Conservation (phyloP, 2,797 vertebrate genomes). For the Apodemus agrarius region DNA sequence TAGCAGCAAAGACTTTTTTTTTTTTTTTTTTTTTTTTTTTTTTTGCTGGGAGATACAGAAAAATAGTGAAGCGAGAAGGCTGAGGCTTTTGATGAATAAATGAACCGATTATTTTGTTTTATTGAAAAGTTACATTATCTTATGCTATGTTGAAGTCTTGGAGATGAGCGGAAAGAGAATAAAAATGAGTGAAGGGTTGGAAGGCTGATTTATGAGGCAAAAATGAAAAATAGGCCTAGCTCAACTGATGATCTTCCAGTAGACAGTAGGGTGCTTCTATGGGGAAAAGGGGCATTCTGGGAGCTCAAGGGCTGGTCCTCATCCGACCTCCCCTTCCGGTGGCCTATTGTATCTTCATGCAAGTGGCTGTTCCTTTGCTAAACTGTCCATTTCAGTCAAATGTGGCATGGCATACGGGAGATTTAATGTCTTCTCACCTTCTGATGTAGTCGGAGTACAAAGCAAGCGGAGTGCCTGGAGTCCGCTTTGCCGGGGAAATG, state of each 20-base stretch:
- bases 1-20: constrained; percentile 66
- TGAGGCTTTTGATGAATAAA: constrained; percentile 58
- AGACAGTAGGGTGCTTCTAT: not conserved
- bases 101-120: constrained; percentile 57
- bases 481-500: not conserved
- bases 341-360: not conserved
- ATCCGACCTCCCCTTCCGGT: too few relatives aligned
- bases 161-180: constrained; percentile 20
- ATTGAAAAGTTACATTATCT: constrained; percentile 33
- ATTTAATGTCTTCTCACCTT: not conserved
- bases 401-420: not conserved
- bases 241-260: not conserved
- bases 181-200: not conserved
- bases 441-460: not conserved
- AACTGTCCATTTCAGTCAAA: not conserved
- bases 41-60: constrained; percentile 64
- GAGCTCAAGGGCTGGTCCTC: not conserved
- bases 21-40: too few relatives aligned
- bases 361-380: not conserved
- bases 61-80: constrained; percentile 38
- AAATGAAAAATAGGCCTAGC: not conserved
- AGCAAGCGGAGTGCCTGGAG: not conserved
- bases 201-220: not conserved
- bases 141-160: not conserved
- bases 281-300: not conserved